Conservation (phyloP, 1,140 invertebrate genomes). For the Caenorhabditis inopinata region DNA sequence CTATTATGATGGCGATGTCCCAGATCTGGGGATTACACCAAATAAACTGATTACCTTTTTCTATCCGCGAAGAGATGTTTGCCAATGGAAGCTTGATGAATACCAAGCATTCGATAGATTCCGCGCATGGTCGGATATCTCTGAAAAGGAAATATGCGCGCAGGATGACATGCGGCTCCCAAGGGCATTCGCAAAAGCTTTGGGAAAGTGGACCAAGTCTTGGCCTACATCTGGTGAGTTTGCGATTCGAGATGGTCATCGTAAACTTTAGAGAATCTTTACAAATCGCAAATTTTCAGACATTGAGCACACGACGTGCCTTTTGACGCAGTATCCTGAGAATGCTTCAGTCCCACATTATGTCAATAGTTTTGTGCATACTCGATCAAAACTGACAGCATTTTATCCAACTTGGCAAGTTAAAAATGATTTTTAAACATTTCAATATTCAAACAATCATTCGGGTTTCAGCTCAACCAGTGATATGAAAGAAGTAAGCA, state of each 20-base stretch:
- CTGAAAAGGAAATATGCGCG: neutral
- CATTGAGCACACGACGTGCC: conserved; percentile 39
- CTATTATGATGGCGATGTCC: neutral
- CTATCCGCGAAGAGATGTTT: conserved; percentile 25
- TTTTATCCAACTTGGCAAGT: conserved; percentile 46
- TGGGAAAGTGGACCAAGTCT: conserved; percentile 30
- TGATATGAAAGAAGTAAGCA: conserved; percentile 38
- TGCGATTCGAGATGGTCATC: neutral
- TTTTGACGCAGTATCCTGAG: neutral
- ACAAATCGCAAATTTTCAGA: conserved; percentile 24
- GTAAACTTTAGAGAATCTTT: neutral
- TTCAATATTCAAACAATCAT: no score
- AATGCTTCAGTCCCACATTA: conserved; percentile 4
- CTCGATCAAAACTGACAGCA: conserved; percentile 42
- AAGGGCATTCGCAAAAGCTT: neutral
- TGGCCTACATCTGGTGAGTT: conserved; percentile 28
- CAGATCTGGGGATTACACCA: neutral
- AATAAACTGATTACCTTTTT: conserved; percentile 27
- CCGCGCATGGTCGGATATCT: neutral
- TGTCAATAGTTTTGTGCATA: conserved; percentile 48
- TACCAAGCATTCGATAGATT: conserved; percentile 8
- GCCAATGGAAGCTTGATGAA: conserved; percentile 37
- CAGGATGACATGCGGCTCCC: conserved; percentile 20
- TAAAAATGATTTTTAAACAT: neutral
- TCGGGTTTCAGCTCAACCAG: conserved; percentile 17